Base-by-base conservation (phyloP, 2,888 invertebrate genomes). In the Epirrita christyi region DNA sequence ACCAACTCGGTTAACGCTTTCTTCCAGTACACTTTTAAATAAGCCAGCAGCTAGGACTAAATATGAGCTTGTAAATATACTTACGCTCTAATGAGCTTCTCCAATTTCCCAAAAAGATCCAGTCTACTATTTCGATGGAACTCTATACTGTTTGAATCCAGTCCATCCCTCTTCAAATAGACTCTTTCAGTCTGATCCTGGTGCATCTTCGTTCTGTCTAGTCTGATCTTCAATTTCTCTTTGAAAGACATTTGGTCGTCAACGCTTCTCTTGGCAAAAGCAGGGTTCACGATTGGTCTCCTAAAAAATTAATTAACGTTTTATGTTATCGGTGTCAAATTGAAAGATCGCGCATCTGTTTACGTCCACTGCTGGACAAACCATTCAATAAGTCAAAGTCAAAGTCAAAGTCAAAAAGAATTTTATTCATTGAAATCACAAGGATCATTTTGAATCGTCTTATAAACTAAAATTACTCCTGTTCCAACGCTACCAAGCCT, bases 41-140 rank as follows among this genome's bases (percentile, higher is more conserved):
- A n/a, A n/a, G n/a, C n/a, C n/a, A n/a, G n/a, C n/a, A n/a, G n/a
- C n/a, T n/a, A n/a, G n/a, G n/a, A n/a, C n/a, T n/a, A n/a, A n/a
- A n/a, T n/a, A n/a, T n/a, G n/a, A n/a, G 4, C 4, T 21, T 21
- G 21, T 21, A 21, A 21, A 4, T 3, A 14, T 5, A 93, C 94
- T 93, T 85, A 95, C 95, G 94, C 93, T 63, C 88, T 89, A 48
- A 95, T 84, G 66, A 95, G 86, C 60, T 84, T 88, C 73, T 94
- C 94, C 54, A 95, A 77, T 81, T 94, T 95, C 53, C 83, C 86
- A 73, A 94, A 94, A 15, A 95, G 78, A 47, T 94, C 93, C 42
- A 94, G 83, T 70, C 95, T 86, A 62, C 93, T 94, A 44, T 87
- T 87, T 70, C 95, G 93, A 75, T 95, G 94, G 67, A 93, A 93